These are phyloP conservation scores for Conus ventricosus DNA, from an alignment of 1,140 invertebrate species.

Conservation along the genomic window DNA sequence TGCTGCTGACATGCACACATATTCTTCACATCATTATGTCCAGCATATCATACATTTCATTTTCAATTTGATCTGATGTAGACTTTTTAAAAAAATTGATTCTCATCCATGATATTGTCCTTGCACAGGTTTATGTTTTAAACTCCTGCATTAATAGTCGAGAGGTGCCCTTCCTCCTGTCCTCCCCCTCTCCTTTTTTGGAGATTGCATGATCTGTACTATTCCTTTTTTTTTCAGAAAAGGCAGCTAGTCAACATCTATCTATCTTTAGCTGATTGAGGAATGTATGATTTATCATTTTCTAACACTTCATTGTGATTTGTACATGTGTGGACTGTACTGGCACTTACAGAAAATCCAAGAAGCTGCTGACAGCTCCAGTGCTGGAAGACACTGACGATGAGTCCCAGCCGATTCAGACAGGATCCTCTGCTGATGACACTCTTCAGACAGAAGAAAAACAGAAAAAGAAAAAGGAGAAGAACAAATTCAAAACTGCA, in stretches of 20 bases:
- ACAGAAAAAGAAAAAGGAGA: constrained; percentile 26
- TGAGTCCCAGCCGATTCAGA: not conserved
- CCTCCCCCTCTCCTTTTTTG: no score
- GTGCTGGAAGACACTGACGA: constrained; percentile 10
- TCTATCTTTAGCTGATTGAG: not conserved
- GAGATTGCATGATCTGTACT: no score
- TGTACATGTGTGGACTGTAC: not conserved
- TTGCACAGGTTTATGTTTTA: no score
- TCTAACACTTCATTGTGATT: no score
- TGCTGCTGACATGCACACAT: no score
- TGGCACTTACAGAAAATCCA: not conserved
- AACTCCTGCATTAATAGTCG: no score
- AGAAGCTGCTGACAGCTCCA: constrained; percentile 24
- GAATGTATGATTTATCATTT: not conserved
- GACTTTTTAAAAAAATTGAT: no score
- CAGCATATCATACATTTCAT: no score
- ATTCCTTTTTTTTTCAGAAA: not conserved
- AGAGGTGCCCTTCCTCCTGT: no score
- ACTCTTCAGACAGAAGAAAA: not conserved
- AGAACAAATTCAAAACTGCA: not conserved
- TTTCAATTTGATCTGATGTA: no score
- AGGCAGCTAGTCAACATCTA: not conserved
- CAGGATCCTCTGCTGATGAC: not conserved
- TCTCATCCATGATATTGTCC: no score
- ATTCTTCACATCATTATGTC: no score